Percentiles rank a stretch among this genome's conserved stretches.
phyloP scores from a whole-genome alignment of 2,113 vertebrate species.

The Scolopax mira region DNA sequence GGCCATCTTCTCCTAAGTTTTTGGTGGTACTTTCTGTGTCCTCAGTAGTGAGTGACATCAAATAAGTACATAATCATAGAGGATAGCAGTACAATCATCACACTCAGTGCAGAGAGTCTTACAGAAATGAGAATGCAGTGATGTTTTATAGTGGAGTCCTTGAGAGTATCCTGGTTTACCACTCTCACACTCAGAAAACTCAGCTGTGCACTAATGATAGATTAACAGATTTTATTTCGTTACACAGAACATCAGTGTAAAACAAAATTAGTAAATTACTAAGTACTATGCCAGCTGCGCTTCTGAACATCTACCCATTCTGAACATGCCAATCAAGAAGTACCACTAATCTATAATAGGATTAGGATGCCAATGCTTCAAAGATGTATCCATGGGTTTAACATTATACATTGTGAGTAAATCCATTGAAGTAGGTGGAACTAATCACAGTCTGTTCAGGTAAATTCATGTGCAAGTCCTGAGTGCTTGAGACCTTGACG shows the following conservation, averaged over 20 bases:
- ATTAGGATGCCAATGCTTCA: not conserved
- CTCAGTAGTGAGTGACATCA: not conserved
- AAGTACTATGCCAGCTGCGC: not conserved
- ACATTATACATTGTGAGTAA: not conserved
- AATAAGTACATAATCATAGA: not conserved
- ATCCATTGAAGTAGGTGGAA: not conserved
- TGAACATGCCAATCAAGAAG: not conserved
- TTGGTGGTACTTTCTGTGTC: not conserved
- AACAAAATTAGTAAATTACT: not conserved
- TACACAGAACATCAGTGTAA: not conserved
- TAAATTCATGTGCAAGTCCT: not conserved
- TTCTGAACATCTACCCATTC: not conserved
- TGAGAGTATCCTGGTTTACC: not conserved
- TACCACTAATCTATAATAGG: not conserved
- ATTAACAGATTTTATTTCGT: not conserved
- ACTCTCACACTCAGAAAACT: not conserved
- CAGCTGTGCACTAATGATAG: not conserved
- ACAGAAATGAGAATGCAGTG: not conserved
- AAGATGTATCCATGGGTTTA: not conserved
- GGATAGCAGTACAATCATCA: not conserved
- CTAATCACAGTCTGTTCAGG: not conserved
- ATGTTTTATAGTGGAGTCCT: not conserved
- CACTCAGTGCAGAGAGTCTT: not conserved
- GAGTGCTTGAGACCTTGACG: not conserved
- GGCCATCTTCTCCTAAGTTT: not conserved